Evolutionary conservation across 2,113 vertebrate genomes (phyloP).

Genomic region (Elaphurus davidianus): DNA sequence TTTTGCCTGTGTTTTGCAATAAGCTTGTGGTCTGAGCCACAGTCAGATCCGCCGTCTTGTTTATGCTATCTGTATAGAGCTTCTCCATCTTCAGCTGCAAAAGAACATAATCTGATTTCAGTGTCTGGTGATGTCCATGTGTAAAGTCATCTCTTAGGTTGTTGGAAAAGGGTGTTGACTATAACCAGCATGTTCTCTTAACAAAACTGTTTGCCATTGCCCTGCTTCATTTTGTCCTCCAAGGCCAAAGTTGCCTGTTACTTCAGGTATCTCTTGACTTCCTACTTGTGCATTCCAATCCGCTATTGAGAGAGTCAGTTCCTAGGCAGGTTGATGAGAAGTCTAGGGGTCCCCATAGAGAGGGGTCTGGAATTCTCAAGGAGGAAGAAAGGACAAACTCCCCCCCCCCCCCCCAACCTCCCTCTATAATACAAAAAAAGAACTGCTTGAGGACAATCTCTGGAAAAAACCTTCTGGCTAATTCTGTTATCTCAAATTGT

Average conservation of each 20-base stretch:
- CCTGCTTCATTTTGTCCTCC: not conserved
- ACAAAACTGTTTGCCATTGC: not conserved
- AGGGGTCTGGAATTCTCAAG: too few relatives aligned
- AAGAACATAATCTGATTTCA: not conserved
- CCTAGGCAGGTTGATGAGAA: too few relatives aligned
- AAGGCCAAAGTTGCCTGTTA: not conserved
- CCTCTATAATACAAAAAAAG: too few relatives aligned
- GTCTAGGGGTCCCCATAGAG: too few relatives aligned
- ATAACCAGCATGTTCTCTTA: not conserved
- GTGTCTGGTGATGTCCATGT: not conserved
- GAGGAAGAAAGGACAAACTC: too few relatives aligned
- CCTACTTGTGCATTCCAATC: not conserved
- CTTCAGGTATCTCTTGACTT: not conserved
- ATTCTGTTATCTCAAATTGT: too few relatives aligned
- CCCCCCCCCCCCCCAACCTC: too few relatives aligned
- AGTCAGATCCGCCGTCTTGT: not conserved
- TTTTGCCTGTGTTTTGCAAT: not conserved
- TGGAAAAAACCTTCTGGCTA: too few relatives aligned
- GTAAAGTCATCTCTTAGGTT: not conserved
- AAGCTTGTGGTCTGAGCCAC: not conserved
- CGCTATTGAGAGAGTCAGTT: not conserved
- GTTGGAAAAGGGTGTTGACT: not conserved
- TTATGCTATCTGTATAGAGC: not conserved
- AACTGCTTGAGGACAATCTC: too few relatives aligned
- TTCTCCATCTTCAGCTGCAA: not conserved